Evolutionary conservation across 2,888 invertebrate species (phyloP), one percentile per base, ranked within the genome.

Genomic region (Sesamia inferens): DNA sequence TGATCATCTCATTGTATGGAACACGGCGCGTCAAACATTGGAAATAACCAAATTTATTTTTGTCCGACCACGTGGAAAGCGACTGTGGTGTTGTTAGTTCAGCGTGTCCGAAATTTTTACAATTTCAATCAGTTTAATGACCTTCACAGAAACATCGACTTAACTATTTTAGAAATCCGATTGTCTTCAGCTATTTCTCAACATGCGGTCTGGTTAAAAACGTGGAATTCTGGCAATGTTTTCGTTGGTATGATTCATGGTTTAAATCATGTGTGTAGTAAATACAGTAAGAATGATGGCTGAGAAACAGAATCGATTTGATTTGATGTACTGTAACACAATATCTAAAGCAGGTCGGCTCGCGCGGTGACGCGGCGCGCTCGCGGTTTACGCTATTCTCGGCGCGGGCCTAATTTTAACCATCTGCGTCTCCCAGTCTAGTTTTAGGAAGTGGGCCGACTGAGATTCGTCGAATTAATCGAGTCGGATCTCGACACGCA

Each of bases 381-480:
- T 87, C 92, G 90, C 92, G 92, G 94, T 95, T 95, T 93, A 94
- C 93, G 93, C 95, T 96, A 95, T 96, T 96, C 93, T 94, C 88
- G 95, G 95, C 93, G 92, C 91, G 91, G 86, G 89, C 92, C 96
- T 96, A 96, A 96, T 96, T 96, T 96, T 96, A 96, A 95, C 96
- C 96, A 96, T 95, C 91, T 95, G 94, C 95, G 96, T 95, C 94
- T 95, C 95, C 90, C 93, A 93, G 94, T 93, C 94, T 94, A 93
- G 95, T 93, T 94, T 95, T 95, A 95, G 95, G 95, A 96, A 95
- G 95, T 95, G 94, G 94, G 95, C 94, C 95, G 94, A 83, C 90
- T 88, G 86, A 87, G 88, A 91, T 93, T 93, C 93, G 90, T 86
- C 89, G 92, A 92, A 93, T 92, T 91, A 91, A 93, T 91, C 90